Conservation (phyloP, 2,797 vertebrate genomes). For the Melanotaenia parkinsoni region DNA sequence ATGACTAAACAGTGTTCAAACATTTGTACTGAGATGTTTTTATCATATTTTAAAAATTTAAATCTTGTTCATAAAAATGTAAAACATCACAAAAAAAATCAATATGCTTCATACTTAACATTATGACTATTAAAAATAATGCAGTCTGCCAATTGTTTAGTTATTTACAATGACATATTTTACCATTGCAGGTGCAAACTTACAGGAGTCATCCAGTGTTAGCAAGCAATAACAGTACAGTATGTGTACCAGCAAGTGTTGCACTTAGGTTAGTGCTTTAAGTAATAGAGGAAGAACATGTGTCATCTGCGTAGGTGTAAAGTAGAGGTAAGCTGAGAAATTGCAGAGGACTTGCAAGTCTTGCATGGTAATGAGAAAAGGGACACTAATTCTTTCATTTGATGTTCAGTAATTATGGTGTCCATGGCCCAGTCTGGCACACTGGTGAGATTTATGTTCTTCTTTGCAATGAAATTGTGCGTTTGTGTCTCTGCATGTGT, state of each 20-base stretch:
- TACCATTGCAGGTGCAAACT: slow-evolving; percentile 20
- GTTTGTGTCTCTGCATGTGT: slow-evolving; percentile 32
- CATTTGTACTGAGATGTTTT: too few species aligned
- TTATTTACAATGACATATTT: not conserved
- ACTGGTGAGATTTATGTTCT: slow-evolving; percentile 76
- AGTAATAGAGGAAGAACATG: slow-evolving; percentile 1
- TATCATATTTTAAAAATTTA: too few species aligned
- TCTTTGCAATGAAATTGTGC: slow-evolving; percentile 29
- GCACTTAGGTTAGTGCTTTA: not conserved
- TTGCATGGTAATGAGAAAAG: slow-evolving; percentile 74
- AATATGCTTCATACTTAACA: not conserved
- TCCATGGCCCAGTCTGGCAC: slow-evolving; percentile 63
- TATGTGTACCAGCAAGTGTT: slow-evolving; percentile 7
- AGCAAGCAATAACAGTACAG: slow-evolving; percentile 7
- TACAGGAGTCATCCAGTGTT: slow-evolving; percentile 7
- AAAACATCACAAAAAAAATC: too few species aligned
- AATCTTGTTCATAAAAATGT: too few species aligned
- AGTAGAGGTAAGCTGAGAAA: slow-evolving; percentile 60
- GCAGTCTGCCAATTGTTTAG: too few species aligned
- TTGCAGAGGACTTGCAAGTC: slow-evolving; percentile 64
- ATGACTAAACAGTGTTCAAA: too few species aligned
- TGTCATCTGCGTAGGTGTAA: slow-evolving; percentile 43
- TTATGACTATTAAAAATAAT: not conserved
- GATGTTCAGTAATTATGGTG: slow-evolving; percentile 81
- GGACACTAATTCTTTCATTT: slow-evolving; percentile 83